phyloP scores from a whole-genome alignment of 1,140 invertebrate genomes.

The Acromyrmex heyeri region DNA sequence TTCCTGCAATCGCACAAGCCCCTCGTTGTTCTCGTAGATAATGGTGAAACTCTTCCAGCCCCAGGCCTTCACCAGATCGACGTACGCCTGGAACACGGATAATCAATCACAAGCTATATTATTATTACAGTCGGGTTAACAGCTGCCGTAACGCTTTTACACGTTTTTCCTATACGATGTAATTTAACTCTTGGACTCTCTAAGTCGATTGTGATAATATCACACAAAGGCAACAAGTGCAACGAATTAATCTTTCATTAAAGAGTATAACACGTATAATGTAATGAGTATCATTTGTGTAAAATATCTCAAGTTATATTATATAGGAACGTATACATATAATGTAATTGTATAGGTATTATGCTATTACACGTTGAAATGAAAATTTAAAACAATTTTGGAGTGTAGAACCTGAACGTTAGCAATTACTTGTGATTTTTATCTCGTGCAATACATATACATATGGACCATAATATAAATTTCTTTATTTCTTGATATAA shows the following conservation, averaged over 20 bases:
- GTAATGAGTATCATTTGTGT: background rate
- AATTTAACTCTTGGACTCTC: constrained; percentile 35
- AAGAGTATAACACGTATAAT: background rate
- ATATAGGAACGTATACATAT: background rate
- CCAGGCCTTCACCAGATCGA: constrained; percentile 95
- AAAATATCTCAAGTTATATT: background rate
- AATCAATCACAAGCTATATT: constrained; percentile 59
- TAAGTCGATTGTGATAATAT: constrained; percentile 29
- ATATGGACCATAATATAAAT: background rate
- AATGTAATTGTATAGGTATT: background rate
- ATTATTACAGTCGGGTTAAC: constrained; percentile 57
- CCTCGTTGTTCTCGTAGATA: constrained; percentile 98
- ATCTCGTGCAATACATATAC: background rate
- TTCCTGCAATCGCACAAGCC: constrained; percentile 96
- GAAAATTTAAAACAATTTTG: background rate
- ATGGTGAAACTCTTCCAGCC: constrained; percentile 98
- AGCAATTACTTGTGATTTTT: background rate
- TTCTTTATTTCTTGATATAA: background rate
- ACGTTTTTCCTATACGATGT: constrained; percentile 17
- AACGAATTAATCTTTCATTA: background rate
- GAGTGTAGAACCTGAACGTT: background rate
- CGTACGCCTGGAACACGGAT: constrained; percentile 91
- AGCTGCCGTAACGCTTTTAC: constrained; percentile 47
- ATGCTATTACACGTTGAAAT: background rate
- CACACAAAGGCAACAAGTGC: constrained; percentile 15